Evolutionary conservation across 2,888 invertebrate species (phyloP), one percentile per base, ranked within the genome.

Genomic region (Drosophila conformis): DNA sequence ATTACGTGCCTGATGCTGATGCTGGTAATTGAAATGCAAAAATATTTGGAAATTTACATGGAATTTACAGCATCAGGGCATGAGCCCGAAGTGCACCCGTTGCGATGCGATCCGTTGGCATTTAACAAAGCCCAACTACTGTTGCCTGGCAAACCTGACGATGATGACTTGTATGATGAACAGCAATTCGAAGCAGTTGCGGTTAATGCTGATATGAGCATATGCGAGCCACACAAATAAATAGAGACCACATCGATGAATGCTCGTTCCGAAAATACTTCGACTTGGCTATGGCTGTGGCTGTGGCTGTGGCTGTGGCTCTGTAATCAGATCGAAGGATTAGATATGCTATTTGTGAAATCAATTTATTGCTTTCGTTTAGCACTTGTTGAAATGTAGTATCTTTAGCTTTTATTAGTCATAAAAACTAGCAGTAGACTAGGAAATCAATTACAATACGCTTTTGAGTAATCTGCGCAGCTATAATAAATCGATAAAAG

Each of bases 11-110:
- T 69, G 69, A 71, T 82, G 76, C 86, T 79, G 86, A 83, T 81
- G 83, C 75, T 77, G 89, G 81, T 83, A 87, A 82, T 89, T 87
- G 87, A 89, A 89, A 87, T 89, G 90, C 90, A 87, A 87, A 87
- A 87, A 89, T 87, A 89, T 87, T 89, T 87, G 80, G 77, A 77
- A 82, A 80, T 84, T 82, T 80, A 60, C 78, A 80, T 80, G 70
- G 70, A 63, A 63, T 58, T 52, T 59, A 33, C 40, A 25, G 11
- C 31, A 48, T 53, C 11, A 1, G 27, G 53, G 54, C 67, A 65
- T 56, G 56, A 33, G 46, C 60, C 62, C 68, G 36, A 71, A 65
- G 38, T 69, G 69, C 57, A 66, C 52, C 59, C 67, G 73, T 66
- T 80, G 33, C 33, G 73, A 69, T 80, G 33, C 33, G 33, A 11